Percentiles rank a stretch among this genome's conserved stretches.
Conservation (phyloP, 2,888 invertebrate genomes). For the Drosophila atroscutellata region DNA sequence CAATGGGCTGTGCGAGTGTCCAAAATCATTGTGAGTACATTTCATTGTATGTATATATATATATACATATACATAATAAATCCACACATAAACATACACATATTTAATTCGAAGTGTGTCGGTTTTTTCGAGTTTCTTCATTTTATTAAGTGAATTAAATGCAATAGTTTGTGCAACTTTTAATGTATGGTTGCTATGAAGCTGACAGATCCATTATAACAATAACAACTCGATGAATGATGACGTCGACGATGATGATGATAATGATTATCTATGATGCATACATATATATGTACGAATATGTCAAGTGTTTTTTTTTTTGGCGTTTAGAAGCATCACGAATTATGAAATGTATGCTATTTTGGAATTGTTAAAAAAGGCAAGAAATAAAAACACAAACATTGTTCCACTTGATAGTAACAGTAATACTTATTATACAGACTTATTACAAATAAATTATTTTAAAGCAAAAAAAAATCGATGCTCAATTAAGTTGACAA, state of each 20-base stretch:
- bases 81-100: conserved; percentile 1
- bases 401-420: conserved; percentile 71
- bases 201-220: conserved; percentile 10
- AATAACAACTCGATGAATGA: conserved; percentile 2
- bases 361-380: conserved; percentile 24
- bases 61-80: conserved; percentile 20
- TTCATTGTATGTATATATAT: conserved; percentile 34
- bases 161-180: conserved; percentile 12
- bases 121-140: conserved; percentile 5
- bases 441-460: conserved; percentile 80
- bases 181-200: conserved; percentile 10
- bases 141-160: conserved; percentile 18
- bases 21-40: conserved; percentile 54
- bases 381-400: conserved; percentile 43
- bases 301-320: conserved; percentile 17
- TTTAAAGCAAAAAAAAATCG: conserved; percentile 68
- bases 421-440: conserved; percentile 79
- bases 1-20: conserved; percentile 73
- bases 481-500: conserved; percentile 23
- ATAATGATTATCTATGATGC: conserved; percentile 23
- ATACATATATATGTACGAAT: conserved; percentile 26
- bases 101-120: conserved; percentile 4
- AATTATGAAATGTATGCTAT: conserved; percentile 31
- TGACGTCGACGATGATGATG: neutral
- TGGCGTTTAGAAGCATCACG: conserved; percentile 40